These are phyloP conservation scores for Thamnophis elegans DNA, from an alignment of 2,797 vertebrate species.

Conservation along the genomic window DNA sequence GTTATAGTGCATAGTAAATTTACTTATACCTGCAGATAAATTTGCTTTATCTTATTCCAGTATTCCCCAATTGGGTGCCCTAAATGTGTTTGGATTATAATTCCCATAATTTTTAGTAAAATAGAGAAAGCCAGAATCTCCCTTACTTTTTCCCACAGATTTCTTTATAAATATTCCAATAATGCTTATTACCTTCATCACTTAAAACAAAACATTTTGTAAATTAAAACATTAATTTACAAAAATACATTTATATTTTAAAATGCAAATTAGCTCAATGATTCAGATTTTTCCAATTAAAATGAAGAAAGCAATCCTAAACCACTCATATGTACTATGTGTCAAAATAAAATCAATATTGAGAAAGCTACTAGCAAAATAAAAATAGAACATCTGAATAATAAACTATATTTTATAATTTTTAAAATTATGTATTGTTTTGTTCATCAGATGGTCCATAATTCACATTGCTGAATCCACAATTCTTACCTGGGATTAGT, in stretches of 20 bases:
- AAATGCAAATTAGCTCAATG: not conserved
- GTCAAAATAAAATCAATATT: not conserved
- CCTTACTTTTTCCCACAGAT: not conserved
- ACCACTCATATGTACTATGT: not conserved
- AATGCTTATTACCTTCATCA: not conserved
- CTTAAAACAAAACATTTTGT: not conserved
- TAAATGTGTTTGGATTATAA: not conserved
- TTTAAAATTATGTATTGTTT: not conserved
- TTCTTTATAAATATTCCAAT: not conserved
- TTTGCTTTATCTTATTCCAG: not conserved
- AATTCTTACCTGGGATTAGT: constrained; percentile 91
- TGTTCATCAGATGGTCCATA: constrained; percentile 28
- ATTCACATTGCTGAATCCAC: not conserved
- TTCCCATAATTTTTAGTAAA: not conserved
- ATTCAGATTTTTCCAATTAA: not conserved
- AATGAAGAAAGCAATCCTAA: not conserved
- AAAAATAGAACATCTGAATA: not conserved
- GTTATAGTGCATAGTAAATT: not conserved
- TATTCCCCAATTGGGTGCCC: not conserved
- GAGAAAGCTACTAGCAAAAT: not conserved
- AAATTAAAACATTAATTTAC: not conserved
- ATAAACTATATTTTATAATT: not conserved
- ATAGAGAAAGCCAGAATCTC: not conserved
- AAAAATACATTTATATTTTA: not conserved
- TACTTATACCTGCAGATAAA: not conserved